phyloP scores from a whole-genome alignment of 2,888 invertebrate species.

The Cremastobaeus sp. region DNA sequence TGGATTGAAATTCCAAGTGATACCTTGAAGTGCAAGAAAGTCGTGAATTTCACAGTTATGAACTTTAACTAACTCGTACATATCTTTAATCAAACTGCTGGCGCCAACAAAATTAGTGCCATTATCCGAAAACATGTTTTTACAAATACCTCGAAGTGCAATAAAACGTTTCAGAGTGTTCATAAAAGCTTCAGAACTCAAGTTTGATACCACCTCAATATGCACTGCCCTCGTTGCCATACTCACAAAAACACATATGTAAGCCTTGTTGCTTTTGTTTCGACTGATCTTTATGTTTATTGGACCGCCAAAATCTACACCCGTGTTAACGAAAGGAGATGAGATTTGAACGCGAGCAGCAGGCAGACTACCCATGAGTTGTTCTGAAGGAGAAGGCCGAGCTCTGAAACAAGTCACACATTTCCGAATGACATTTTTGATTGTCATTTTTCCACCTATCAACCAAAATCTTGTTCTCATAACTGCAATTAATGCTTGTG shows the following conservation, averaged over 20 bases:
- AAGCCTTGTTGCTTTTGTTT: constrained; percentile 7
- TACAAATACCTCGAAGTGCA: constrained; percentile 14
- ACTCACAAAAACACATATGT: constrained; percentile 22
- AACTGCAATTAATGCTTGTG: constrained; percentile 15
- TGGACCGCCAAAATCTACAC: constrained; percentile 42
- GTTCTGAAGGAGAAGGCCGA: neutral
- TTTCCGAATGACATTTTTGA: constrained; percentile 19
- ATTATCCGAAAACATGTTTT: constrained; percentile 23
- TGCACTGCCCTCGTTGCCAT: constrained; percentile 21
- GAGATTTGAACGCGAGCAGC: constrained; percentile 48
- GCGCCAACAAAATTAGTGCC: constrained; percentile 30
- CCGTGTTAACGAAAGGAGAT: constrained; percentile 52
- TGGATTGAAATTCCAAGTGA: constrained; percentile 50
- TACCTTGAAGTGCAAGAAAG: constrained; percentile 10
- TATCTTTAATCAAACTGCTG: neutral
- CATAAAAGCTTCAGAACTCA: constrained; percentile 18
- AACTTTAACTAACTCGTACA: neutral
- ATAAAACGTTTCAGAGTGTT: constrained; percentile 25
- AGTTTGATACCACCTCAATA: constrained; percentile 7
- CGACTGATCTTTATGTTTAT: constrained; percentile 2
- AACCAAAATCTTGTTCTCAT: constrained; percentile 47
- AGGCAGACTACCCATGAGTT: constrained; percentile 54
- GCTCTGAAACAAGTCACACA: constrained; percentile 42
- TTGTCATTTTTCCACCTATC: constrained; percentile 32
- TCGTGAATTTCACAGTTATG: constrained; percentile 9